phyloP scores from a whole-genome alignment of 2,888 invertebrate species.

The Caenorhabditis sp. region DNA sequence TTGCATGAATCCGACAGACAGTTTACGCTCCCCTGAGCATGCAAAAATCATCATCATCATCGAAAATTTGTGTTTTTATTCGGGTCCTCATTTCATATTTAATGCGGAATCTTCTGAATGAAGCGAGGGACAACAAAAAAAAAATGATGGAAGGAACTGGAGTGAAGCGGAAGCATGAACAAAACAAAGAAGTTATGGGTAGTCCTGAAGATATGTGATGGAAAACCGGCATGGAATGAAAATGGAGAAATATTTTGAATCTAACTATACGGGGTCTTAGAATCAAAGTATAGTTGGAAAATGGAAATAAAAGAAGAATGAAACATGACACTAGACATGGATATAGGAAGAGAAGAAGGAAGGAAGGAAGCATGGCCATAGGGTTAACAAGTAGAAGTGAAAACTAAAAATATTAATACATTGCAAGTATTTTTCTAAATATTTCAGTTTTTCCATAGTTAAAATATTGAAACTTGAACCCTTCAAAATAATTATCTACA shows the following conservation, averaged over 20 bases:
- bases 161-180: background rate
- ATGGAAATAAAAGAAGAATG: slow-evolving; percentile 2
- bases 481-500: too few species aligned
- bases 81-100: background rate
- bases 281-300: slow-evolving; percentile 10
- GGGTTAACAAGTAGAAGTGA: background rate
- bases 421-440: too few species aligned
- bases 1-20: slow-evolving; percentile 37
- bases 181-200: slow-evolving; percentile 38
- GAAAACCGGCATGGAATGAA: background rate
- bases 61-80: slow-evolving; percentile 49
- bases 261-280: slow-evolving; percentile 14
- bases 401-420: too few species aligned
- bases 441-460: too few species aligned
- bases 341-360: background rate
- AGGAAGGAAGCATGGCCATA: slow-evolving; percentile 33
- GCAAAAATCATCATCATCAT: slow-evolving; percentile 51
- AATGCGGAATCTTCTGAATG: background rate
- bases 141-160: slow-evolving; percentile 23
- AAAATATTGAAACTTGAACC: too few species aligned
- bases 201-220: slow-evolving; percentile 6
- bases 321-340: slow-evolving; percentile 51
- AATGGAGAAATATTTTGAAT: slow-evolving; percentile 18
- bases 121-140: background rate
- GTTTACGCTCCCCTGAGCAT: slow-evolving; percentile 57